Evolutionary conservation across 92 coral and sea anemone species (phyloP), one percentile per base, ranked within the genome.

Genomic region (Porites rus): DNA sequence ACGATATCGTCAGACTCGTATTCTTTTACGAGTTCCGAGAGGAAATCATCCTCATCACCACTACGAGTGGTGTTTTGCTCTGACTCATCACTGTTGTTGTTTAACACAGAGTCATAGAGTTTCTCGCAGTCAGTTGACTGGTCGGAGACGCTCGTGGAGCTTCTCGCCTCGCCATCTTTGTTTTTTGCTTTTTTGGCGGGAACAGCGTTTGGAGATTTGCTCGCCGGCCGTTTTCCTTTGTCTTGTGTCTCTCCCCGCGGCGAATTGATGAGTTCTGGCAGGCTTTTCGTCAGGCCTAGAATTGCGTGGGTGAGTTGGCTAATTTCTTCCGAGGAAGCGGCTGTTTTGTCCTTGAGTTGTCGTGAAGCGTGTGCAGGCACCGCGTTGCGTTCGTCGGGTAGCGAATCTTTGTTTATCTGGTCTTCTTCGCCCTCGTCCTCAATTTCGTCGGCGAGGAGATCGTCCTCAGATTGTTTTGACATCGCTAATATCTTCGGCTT

Each of bases 1-100:
- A n/a, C n/a, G n/a, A n/a, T n/a, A n/a, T n/a, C n/a, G n/a, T n/a
- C n/a, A n/a, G n/a, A n/a, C n/a, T n/a, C n/a, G n/a, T n/a, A n/a
- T n/a, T n/a, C n/a, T n/a, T n/a, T n/a, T n/a, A n/a, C n/a, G n/a
- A n/a, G n/a, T n/a, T n/a, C n/a, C n/a, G n/a, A n/a, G n/a, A n/a
- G n/a, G n/a, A n/a, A n/a, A n/a, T n/a, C n/a, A n/a, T 73, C 62
- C 61, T 74, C 77, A n/a, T 74, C 77, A 18, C 61, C 61, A 51
- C 77, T 74, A 50, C 24, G 62, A 74, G 77, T 20, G 77, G 77
- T 51, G 5, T 74, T 8, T 7, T 3, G 77, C 77, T 17, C 28
- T 51, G 63, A 50, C 62, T 74, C 8, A 52, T 74, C 77, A 74
- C 7, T 17, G 8, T 17, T 18, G 77, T 17, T 18, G 31, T 74